Conservation (phyloP, 2,113 vertebrate genomes). For the Campylorhamphus procurvoides region DNA sequence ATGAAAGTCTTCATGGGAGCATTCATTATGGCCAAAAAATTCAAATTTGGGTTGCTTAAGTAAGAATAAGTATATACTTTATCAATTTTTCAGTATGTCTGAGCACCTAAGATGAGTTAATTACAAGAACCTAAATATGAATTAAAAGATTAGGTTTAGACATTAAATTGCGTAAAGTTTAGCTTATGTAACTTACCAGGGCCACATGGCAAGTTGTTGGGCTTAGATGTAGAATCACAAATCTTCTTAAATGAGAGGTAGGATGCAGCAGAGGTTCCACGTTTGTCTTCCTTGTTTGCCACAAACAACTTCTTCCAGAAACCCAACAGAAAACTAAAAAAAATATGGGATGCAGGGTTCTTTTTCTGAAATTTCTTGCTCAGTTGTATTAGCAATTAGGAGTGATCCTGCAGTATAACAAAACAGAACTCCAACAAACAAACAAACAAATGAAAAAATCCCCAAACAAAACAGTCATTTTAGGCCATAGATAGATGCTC, state of each 20-base stretch:
- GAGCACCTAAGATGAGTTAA: neutral
- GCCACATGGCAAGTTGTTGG: neutral
- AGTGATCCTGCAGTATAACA: neutral
- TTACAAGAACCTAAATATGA: slow-evolving; percentile 28
- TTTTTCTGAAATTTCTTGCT: neutral
- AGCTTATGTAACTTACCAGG: neutral
- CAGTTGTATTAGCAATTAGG: neutral
- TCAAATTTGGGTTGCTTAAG: neutral
- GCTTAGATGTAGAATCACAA: neutral
- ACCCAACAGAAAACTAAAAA: neutral
- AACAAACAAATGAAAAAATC: neutral
- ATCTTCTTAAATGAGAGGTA: neutral
- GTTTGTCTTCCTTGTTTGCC: neutral
- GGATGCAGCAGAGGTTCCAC: neutral
- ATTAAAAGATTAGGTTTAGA: slow-evolving; percentile 46
- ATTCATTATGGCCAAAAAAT: slow-evolving; percentile 21
- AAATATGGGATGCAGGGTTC: accelerated
- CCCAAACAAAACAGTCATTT: neutral
- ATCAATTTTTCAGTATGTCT: slow-evolving; percentile 14
- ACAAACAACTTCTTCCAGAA: neutral
- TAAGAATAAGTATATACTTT: slow-evolving; percentile 1
- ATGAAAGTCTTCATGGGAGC: slow-evolving; percentile 10
- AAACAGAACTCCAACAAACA: neutral
- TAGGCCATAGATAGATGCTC: neutral
- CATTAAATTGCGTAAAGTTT: neutral